A percentile compares a stretch with the other conserved stretches of the same genome.
Conservation (phyloP, 2,797 vertebrate genomes). For the Oceanodroma leucorhoa region DNA sequence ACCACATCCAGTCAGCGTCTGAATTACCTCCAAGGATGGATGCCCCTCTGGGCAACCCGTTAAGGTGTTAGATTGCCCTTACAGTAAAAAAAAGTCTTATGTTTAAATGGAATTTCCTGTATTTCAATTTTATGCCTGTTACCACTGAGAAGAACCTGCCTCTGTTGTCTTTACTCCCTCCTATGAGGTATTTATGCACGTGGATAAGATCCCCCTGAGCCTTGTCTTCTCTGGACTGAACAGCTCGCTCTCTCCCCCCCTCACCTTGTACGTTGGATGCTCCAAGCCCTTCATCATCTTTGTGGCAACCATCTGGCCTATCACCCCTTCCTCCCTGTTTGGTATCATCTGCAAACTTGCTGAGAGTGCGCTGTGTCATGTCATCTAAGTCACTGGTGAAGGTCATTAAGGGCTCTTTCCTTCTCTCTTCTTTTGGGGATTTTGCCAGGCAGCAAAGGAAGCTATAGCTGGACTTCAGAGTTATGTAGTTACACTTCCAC, state of each 20-base stretch:
- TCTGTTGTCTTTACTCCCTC: neutral
- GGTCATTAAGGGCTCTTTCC: neutral
- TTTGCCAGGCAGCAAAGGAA: neutral
- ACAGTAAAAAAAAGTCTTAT: neutral
- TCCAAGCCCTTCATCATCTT: neutral
- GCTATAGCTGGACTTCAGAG: neutral
- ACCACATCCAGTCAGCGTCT: neutral
- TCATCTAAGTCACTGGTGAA: neutral
- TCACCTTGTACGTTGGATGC: neutral
- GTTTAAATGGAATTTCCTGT: neutral
- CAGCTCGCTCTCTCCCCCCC: neutral
- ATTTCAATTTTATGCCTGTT: neutral
- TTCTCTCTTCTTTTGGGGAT: neutral
- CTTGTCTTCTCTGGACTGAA: neutral
- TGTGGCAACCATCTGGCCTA: neutral
- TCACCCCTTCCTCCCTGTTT: neutral
- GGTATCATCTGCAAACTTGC: neutral
- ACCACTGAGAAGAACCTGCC: neutral
- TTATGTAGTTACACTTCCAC: neutral
- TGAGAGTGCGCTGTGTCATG: neutral
- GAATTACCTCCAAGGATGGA: neutral
- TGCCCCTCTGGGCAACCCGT: neutral
- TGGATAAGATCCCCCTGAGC: neutral
- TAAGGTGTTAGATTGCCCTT: neutral
- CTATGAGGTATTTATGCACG: neutral